A percentile compares a stretch with the other conserved stretches of the same genome.
These are phyloP conservation scores for Rhagophthalmus giganteus DNA, from an alignment of 2,888 invertebrate genomes.

Conservation along the genomic window DNA sequence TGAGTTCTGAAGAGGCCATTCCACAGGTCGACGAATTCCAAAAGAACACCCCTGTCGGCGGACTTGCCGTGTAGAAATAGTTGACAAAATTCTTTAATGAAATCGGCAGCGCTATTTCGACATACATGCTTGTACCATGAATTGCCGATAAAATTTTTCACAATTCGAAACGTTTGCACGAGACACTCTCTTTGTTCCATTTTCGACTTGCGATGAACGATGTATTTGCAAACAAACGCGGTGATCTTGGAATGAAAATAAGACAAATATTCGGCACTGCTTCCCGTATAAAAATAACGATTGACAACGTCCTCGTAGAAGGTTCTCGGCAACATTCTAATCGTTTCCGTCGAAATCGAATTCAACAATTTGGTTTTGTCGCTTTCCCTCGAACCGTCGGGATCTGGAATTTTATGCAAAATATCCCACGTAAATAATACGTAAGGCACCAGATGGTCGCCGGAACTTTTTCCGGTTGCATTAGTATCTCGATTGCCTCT, in stretches of 20 bases:
- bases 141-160: conserved; percentile 4
- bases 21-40: conserved; percentile 9
- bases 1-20: conserved; percentile 9
- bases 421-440: conserved; percentile 12
- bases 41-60: conserved; percentile 1
- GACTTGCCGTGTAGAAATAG: conserved; percentile 3
- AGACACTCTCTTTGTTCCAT: conserved; percentile 5
- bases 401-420: conserved; percentile 3
- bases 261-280: background rate
- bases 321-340: conserved; percentile 4
- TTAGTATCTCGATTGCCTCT: conserved; percentile 15
- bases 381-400: background rate
- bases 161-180: conserved; percentile 1
- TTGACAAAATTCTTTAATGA: conserved; percentile 17
- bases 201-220: conserved; percentile 7
- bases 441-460: conserved; percentile 4
- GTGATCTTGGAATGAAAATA: conserved; percentile 7
- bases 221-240: conserved; percentile 16
- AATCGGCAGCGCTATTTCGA: conserved; percentile 5
- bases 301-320: conserved; percentile 13
- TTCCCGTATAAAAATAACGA: conserved; percentile 6
- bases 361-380: background rate
- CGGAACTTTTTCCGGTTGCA: conserved; percentile 9
- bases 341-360: background rate
- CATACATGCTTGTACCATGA: background rate